Evolutionary conservation across 2,113 vertebrate species (phyloP), one percentile per base, ranked within the genome.

Genomic region (Hassar affinis): DNA sequence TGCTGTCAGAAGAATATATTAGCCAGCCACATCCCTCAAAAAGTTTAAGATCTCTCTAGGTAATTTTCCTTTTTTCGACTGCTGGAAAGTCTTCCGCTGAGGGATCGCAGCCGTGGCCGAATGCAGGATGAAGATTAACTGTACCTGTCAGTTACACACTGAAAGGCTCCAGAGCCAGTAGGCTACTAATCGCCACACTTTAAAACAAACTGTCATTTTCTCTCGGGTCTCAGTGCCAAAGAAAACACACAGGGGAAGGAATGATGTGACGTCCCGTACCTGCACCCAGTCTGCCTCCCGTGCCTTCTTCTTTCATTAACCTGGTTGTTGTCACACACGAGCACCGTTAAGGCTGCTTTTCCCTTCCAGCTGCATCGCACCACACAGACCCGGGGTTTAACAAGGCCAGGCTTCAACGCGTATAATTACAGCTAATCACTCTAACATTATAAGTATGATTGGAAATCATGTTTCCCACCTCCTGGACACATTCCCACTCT

Each of bases 191-290:
- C 68, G 52, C 79, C 30, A 51, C 61, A 82, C 80, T 79, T 84
- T 81, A 79, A 86, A 81, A 86, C 79, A 82, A 89, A 87, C 76
- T 78, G 80, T 45, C 81, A 85, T 83, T 85, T 87, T 78, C 79
- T 79, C 79, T 76, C 62, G 10, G 10, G 14, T 17, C 11, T 57
- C 42, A 25, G 42, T 51, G 83, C 84, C 88, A 89, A 87, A 76
- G 77, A 86, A 87, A 86, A 83, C 68, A 84, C 20, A 72, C 25
- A 74, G 45, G 49, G 35, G 57, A 49, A 66, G 27, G 77, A 80
- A 61, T 83, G 77, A 83, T 79, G 77, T 74, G 68, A 86, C 68
- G 80, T 75, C 30, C 3, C 18, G 47, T 80, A 80, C 76, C 49
- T 56, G 52, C 56, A 61, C 27, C 10, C n/a, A 38, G n/a, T 56